Evolutionary conservation across 2,797 vertebrate species (phyloP).

Genomic region (Hypotaenidia okinawae): DNA sequence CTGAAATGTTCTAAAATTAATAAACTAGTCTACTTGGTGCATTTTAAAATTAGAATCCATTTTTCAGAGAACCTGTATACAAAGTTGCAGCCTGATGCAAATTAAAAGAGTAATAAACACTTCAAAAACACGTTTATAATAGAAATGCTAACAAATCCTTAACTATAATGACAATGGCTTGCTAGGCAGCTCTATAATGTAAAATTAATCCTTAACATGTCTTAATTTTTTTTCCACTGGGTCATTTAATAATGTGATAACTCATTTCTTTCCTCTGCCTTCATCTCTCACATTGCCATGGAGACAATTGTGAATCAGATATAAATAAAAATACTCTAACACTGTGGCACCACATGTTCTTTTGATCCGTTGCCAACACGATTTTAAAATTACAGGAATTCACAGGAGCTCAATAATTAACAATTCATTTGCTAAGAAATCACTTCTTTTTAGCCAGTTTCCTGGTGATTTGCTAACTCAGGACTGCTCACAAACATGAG

Average conservation of each 20-base stretch:
- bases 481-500: not conserved
- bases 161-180: constrained; percentile 36
- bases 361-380: constrained; percentile 53
- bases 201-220: constrained; percentile 66
- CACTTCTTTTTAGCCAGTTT: not conserved
- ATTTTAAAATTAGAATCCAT: constrained; percentile 37
- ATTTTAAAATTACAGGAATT: constrained; percentile 59
- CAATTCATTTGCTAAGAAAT: constrained; percentile 27
- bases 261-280: constrained; percentile 67
- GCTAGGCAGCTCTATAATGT: constrained; percentile 36
- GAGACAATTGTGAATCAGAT: constrained; percentile 78
- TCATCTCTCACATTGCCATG: constrained; percentile 75
- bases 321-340: constrained; percentile 82
- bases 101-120: constrained; percentile 27
- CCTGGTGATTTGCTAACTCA: constrained; percentile 23
- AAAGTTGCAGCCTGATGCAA: constrained; percentile 36
- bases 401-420: constrained; percentile 48
- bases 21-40: not conserved
- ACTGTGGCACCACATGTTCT: constrained; percentile 72
- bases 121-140: constrained; percentile 29
- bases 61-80: constrained; percentile 20
- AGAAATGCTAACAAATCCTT: constrained; percentile 59
- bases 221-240: constrained; percentile 52
- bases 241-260: constrained; percentile 72
- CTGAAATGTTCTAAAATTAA: constrained; percentile 44